phyloP scores from a whole-genome alignment of 2,888 invertebrate species.

The Salpingus planirostris region DNA sequence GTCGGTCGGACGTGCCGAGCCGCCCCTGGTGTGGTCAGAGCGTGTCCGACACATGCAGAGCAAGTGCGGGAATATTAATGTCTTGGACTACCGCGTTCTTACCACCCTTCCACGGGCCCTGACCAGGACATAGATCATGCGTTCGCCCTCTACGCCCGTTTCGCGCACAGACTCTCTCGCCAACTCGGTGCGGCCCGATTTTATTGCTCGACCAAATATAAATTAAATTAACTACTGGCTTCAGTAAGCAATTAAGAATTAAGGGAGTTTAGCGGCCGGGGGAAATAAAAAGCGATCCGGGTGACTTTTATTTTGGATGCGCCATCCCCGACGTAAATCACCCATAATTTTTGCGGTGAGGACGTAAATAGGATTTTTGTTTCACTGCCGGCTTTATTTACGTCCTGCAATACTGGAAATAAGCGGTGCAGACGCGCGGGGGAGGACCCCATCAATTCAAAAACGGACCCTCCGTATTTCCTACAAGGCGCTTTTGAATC shows the following conservation, averaged over 20 bases:
- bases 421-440: too few relatives aligned
- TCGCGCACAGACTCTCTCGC: conserved; percentile 32
- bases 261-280: conserved; percentile 38
- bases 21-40: conserved; percentile 31
- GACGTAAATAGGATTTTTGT: too few relatives aligned
- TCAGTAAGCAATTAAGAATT: conserved; percentile 43
- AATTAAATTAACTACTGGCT: conserved; percentile 45
- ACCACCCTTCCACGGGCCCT: conserved; percentile 38
- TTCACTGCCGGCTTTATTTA: too few relatives aligned
- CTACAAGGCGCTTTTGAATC: too few relatives aligned
- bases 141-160: conserved; percentile 26
- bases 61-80: conserved; percentile 42
- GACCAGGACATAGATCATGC: conserved; percentile 41
- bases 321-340: conserved; percentile 27
- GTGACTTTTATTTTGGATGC: conserved; percentile 38
- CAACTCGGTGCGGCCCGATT: conserved; percentile 34
- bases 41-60: conserved; percentile 34
- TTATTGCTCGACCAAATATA: conserved; percentile 43
- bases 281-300: conserved; percentile 41
- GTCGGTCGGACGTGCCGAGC: too few relatives aligned
- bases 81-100: conserved; percentile 40
- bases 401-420: too few relatives aligned
- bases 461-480: too few relatives aligned
- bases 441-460: too few relatives aligned
- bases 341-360: conserved; percentile 22